Base-by-base conservation (phyloP, 2,113 vertebrate species). In the Oreochromis spilurus region DNA sequence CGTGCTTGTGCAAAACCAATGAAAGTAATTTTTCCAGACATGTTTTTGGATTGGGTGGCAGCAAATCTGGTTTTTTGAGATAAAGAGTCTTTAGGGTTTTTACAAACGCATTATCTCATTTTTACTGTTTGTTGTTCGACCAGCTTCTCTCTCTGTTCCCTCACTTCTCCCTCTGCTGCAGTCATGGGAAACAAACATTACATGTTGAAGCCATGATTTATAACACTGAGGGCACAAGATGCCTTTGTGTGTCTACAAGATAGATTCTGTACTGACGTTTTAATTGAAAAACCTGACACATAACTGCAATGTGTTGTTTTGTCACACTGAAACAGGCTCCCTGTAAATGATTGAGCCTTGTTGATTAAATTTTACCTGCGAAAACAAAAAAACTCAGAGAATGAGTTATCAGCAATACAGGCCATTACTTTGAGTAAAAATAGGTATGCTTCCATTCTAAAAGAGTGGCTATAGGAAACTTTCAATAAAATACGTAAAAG, bases 71-170 rank as follows among this genome's bases (percentile, higher is more conserved):
- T 91, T 87, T 84, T 91, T 55, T 62, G 90, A 86, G 93, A 94
- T 94, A 93, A 92, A 93, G 88, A 86, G 84, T 90, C 92, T 93
- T 89, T 90, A 79, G 93, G 90, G 93, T 84, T 91, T 89, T 86
- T 87, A 81, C 85, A 89, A 87, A 86, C 52, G 4, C 81, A 75
- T 88, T 88, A 90, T 87, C 87, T 83, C 11, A 38, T 81, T 81
- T 88, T 79, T 72, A 43, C 48, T 72, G 86, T 87, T 90, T 89
- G 77, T 80, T 89, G 85, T 88, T 89, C 81, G n/a, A 87, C 78
- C 93, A 88, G 91, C 91, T 89, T 87, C 79, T 21, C 58, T 84
- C 83, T 14, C 77, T 8, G 50, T 36, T 62, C 38, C 29, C 34
- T 9, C 81, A 11, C 13, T 29, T 82, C 62, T 81, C 54, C 52